These are phyloP conservation scores for Hypolimnas misippus DNA, from an alignment of 2,888 invertebrate species.

Conservation along the genomic window DNA sequence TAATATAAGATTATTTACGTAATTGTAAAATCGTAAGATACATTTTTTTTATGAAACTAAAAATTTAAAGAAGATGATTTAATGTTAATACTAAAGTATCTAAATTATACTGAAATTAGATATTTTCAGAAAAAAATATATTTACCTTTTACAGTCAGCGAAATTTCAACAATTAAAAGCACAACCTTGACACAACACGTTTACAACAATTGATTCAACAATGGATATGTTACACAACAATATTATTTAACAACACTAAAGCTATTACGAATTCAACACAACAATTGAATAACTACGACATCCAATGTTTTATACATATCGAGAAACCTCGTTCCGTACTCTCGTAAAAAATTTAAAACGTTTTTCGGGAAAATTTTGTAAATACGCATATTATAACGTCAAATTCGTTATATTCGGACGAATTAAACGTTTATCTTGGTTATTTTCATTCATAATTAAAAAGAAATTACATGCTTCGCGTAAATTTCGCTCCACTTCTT, in stretches of 20 bases:
- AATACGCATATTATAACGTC: constrained; percentile 14
- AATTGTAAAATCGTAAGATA: too few relatives aligned
- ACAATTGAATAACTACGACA: constrained; percentile 27
- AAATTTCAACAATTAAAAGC: constrained; percentile 68
- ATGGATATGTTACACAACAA: constrained; percentile 51
- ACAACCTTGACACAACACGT: constrained; percentile 66
- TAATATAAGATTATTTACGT: too few relatives aligned
- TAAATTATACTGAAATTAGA: too few relatives aligned
- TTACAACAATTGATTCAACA: constrained; percentile 44
- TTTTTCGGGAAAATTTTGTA: constrained; percentile 7
- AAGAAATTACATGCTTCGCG: constrained; percentile 56
- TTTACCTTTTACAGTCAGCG: constrained; percentile 68
- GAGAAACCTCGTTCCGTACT: neutral
- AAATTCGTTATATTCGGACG: constrained; percentile 13
- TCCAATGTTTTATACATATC: constrained; percentile 20
- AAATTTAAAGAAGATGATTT: too few relatives aligned
- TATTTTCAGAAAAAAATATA: constrained; percentile 24
- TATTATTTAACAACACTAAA: constrained; percentile 44
- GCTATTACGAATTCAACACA: constrained; percentile 20
- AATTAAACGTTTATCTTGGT: constrained; percentile 51
- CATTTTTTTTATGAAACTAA: too few relatives aligned
- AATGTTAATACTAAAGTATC: neutral
- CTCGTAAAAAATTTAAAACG: constrained; percentile 3
- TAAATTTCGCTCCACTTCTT: constrained; percentile 73
- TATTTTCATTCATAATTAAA: constrained; percentile 77